phyloP scores from a whole-genome alignment of 2,113 vertebrate genomes.

The Bos javanicus region DNA sequence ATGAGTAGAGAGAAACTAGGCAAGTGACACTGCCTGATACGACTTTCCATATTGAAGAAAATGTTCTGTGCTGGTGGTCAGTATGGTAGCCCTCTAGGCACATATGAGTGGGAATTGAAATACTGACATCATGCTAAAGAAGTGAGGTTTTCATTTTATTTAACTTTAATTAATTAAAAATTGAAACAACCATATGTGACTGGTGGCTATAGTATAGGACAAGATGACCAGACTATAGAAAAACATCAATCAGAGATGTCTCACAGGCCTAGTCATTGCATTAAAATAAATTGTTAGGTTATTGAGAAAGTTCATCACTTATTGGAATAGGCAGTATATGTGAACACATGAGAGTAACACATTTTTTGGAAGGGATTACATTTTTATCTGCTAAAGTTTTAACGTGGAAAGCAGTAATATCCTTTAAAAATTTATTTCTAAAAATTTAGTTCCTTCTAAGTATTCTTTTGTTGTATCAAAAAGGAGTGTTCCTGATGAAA shows the following conservation, averaged over 20 bases:
- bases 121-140: neutral
- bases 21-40: neutral
- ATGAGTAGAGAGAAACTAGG: neutral
- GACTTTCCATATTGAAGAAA: neutral
- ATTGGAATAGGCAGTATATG: neutral
- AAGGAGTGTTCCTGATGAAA: neutral
- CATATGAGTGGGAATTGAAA: neutral
- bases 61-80: neutral
- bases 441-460: neutral
- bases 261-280: neutral
- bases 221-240: neutral
- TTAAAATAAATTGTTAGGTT: neutral
- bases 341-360: neutral
- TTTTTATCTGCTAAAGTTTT: neutral
- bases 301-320: neutral
- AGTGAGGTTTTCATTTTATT: neutral
- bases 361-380: neutral
- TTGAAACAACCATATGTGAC: neutral
- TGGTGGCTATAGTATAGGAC: neutral
- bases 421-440: neutral
- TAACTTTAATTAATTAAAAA: neutral
- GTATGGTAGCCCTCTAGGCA: neutral
- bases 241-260: accelerated
- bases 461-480: neutral
- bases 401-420: neutral